A percentile compares a stretch with the other conserved stretches of the same genome.
These are phyloP conservation scores for Hypomecis punctinalis DNA, from an alignment of 2,888 invertebrate genomes.

Conservation along the genomic window DNA sequence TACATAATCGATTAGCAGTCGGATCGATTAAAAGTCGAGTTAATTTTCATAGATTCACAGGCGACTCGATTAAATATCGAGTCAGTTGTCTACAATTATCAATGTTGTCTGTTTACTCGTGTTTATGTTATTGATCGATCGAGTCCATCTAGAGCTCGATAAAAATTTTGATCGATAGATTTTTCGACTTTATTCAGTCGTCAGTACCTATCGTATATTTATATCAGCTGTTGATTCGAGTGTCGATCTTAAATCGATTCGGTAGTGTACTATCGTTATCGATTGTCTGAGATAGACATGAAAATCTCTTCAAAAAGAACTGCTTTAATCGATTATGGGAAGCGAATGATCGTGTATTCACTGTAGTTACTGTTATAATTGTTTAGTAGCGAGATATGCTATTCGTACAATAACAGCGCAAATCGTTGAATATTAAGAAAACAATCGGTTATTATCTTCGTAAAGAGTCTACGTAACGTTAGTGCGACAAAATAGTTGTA, in stretches of 20 bases:
- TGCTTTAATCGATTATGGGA: conserved; percentile 11
- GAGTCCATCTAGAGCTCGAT: not conserved
- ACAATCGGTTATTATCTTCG: conserved; percentile 31
- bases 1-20: conserved; percentile 33
- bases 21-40: conserved; percentile 10
- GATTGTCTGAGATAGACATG: conserved; percentile 28
- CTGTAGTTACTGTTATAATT: conserved; percentile 18
- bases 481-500: conserved; percentile 1
- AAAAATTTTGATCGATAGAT: not conserved
- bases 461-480: conserved; percentile 32
- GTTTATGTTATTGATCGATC: not conserved
- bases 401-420: conserved; percentile 29
- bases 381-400: conserved; percentile 22
- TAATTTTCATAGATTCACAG: conserved; percentile 19
- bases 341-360: conserved; percentile 5
- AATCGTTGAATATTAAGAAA: conserved; percentile 10
- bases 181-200: conserved; percentile 24
- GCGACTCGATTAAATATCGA: conserved; percentile 13
- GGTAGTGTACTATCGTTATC: conserved; percentile 25
- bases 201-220: conserved; percentile 16
- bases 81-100: not conserved
- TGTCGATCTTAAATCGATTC: conserved; percentile 19
- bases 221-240: not conserved
- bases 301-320: conserved; percentile 7
- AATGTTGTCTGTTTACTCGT: not conserved